A percentile compares a stretch with the other conserved stretches of the same genome.
These are phyloP conservation scores for Pogonomyrmex californicus DNA, from an alignment of 1,140 invertebrate genomes.

Conservation along the genomic window DNA sequence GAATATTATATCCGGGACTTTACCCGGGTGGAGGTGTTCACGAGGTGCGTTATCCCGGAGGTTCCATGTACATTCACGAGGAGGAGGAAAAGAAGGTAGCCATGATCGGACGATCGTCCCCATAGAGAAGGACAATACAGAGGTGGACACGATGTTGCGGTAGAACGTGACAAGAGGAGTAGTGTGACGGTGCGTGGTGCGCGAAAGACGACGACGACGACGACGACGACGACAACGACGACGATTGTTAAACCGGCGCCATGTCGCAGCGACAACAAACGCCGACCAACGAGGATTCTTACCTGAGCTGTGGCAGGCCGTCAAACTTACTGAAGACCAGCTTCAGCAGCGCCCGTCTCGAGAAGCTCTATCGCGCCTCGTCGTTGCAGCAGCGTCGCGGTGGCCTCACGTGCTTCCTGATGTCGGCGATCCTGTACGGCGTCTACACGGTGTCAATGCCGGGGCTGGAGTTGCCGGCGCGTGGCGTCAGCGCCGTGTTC, in stretches of 20 bases:
- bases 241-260: constrained; percentile 59
- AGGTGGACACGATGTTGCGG: constrained; percentile 16
- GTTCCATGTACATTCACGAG: constrained; percentile 19
- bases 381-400: constrained; percentile 91
- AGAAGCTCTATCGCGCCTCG: constrained; percentile 92
- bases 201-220: constrained; percentile 67
- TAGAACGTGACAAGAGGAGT: neutral
- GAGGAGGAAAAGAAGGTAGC: constrained; percentile 8
- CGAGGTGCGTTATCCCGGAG: neutral
- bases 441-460: constrained; percentile 88
- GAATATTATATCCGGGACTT: neutral
- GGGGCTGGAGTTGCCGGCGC: constrained; percentile 86
- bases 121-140: neutral
- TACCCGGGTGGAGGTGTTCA: neutral
- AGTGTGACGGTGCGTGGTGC: constrained; percentile 10
- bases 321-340: constrained; percentile 83
- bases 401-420: constrained; percentile 92
- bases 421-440: constrained; percentile 90
- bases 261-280: constrained; percentile 81
- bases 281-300: constrained; percentile 85
- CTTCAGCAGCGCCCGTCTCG: constrained; percentile 87
- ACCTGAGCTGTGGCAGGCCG: constrained; percentile 84
- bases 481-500: constrained; percentile 87
- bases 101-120: constrained; percentile 38
- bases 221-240: constrained; percentile 72